Base-by-base conservation (phyloP, 2,888 invertebrate species). In the Entomobrya proxima region DNA sequence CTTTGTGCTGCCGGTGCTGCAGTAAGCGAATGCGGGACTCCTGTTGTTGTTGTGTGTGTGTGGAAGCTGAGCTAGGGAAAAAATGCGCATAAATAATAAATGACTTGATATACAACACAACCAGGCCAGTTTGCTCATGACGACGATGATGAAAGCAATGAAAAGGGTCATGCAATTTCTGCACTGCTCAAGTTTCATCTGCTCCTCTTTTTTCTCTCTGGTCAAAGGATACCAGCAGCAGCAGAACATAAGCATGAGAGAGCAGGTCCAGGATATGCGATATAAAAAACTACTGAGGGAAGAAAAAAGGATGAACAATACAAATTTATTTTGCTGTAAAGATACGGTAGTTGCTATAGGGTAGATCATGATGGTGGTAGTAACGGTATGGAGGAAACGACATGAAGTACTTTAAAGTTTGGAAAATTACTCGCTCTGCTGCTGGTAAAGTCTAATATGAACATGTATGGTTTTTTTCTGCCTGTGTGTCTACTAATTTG, bases 71-170 rank as follows among this genome's bases (percentile, higher is more conserved):
- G 37, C 75, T 13, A 55, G 44, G 64, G 37, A 24, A 67, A 79
- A 69, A 79, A 32, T 79, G 69, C 69, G 67, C 79, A 79, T 69
- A 79, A 79, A 79, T 79, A 79, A 79, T 79, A 79, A 79, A 79
- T 79, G 79, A 67, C 30, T 52, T 69, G 55, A 40, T 64, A 64
- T 64, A 78, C 40, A 78, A 50, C 52, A 30, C 47, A 72, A 72
- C 47, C 4, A 72, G 50, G 50, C 50, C 50, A 72, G 72, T 50
- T 69, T 44, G 35, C 18, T 69, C 24, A 40, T 3, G 27, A 24
- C 69, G 44, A 69, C 37, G 44, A 72, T 21, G 37, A n/a, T 72
- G 47, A 47, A 50, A 50, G 50, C 30, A 47, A 72, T 72, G 72
- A 32, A 72, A 72, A 72, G 72, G 50, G 72, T 72, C 72, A 32